phyloP scores from a whole-genome alignment of 2,888 invertebrate species.

The Vannuccia rotundouncinata region DNA sequence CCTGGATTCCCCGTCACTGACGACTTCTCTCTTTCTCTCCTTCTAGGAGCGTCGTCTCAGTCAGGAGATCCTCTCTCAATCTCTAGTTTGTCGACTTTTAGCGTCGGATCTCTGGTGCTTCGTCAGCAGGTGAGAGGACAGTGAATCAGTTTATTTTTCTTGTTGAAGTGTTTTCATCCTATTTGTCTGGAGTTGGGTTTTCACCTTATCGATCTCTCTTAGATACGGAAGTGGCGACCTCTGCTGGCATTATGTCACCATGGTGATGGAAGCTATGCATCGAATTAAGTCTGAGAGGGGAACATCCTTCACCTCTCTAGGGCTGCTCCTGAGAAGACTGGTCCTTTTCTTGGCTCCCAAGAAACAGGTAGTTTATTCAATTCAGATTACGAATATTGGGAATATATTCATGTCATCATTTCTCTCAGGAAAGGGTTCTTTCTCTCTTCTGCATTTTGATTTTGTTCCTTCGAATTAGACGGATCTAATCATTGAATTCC shows the following conservation, averaged over 20 bases:
- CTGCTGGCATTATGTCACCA: background rate
- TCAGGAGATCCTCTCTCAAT: background rate
- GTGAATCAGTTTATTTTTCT: too few species aligned
- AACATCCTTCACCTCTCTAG: background rate
- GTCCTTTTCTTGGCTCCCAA: background rate
- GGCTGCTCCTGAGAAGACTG: background rate
- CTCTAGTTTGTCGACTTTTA: background rate
- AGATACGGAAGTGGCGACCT: background rate
- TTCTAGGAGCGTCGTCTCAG: background rate
- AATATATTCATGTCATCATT: too few species aligned
- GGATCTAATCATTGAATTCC: background rate
- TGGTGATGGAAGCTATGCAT: background rate
- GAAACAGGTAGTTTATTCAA: background rate
- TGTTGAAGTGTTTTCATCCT: too few species aligned
- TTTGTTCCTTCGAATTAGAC: background rate
- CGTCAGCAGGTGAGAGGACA: background rate
- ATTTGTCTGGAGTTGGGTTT: too few species aligned
- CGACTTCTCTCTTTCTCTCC: background rate
- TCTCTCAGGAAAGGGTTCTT: too few species aligned
- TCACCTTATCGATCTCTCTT: too few species aligned
- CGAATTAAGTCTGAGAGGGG: background rate
- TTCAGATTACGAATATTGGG: too few species aligned
- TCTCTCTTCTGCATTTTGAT: too few species aligned
- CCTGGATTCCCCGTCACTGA: too few species aligned
- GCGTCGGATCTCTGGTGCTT: conserved; percentile 13